Evolutionary conservation across 2,888 invertebrate species (phyloP).

Genomic region (Ophion obscuratus): DNA sequence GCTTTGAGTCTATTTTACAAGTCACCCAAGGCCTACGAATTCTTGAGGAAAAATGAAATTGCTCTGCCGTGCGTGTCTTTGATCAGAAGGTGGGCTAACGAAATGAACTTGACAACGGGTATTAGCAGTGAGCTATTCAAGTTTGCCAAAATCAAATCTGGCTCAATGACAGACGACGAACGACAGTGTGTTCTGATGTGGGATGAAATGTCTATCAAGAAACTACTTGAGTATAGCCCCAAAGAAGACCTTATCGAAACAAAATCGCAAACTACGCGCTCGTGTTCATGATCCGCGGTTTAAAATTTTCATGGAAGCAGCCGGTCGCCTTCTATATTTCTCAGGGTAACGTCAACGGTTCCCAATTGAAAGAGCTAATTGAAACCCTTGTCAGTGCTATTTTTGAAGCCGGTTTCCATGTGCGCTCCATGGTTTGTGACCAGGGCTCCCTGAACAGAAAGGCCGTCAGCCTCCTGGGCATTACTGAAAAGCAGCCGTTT

Average conservation of each 20-base stretch:
- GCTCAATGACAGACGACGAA: no score
- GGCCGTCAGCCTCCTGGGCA: constrained; percentile 63
- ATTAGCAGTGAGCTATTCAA: no score
- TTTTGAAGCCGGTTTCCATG: constrained; percentile 63
- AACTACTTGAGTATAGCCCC: constrained; percentile 67
- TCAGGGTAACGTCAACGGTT: constrained; percentile 60
- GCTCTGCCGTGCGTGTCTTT: no score
- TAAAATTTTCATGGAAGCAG: constrained; percentile 71
- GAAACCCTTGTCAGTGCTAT: constrained; percentile 57
- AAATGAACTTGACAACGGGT: no score
- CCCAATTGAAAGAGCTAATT: constrained; percentile 37
- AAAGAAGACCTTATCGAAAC: constrained; percentile 68
- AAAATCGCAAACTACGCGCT: constrained; percentile 68
- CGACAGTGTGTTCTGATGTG: constrained; percentile 58
- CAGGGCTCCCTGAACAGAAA: constrained; percentile 67
- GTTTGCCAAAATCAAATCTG: no score
- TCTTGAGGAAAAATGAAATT: no score
- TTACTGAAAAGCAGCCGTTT: constrained; percentile 65
- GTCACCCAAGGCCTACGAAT: no score
- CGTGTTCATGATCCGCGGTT: constrained; percentile 71
- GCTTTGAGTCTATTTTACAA: no score
- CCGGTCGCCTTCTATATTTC: constrained; percentile 69
- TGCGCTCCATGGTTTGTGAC: constrained; percentile 70
- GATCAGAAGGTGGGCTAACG: no score
- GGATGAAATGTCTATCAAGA: constrained; percentile 73